Base-by-base conservation (phyloP, 64 coral and sea anemone genomes). In the Stichodactyla mertensii region DNA sequence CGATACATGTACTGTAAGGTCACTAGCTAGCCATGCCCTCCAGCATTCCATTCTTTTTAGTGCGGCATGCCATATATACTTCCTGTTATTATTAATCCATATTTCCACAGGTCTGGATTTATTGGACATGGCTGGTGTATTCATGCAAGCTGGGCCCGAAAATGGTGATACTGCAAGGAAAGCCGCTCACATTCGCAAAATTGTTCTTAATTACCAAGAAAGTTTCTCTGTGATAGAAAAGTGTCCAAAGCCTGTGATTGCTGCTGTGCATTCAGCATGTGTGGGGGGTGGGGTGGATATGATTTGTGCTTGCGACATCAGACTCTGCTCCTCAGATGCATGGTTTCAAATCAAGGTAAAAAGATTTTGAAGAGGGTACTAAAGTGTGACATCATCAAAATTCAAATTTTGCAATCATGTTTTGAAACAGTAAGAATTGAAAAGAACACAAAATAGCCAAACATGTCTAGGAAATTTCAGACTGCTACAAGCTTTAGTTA, bases 291-390 rank as follows among this genome's bases (percentile, higher is more conserved):
- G 97, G 52, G 88, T 99, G 0, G 97, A 99, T 51, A 91, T 99
- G 97, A 54, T 99, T 15, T 91, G 90, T 89, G 87, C 93, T 23
- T 99, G 97, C 85, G 97, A 99, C 71, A 89, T 99, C 8, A 87
- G 97, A 20, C 24, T 94, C 45, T 99, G 97, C 53, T 92, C 90
- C 4, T 57, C 97, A 57, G 97, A 99, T 93, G 97, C 93, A 54
- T 99, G 97, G 97, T 99, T 99, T 88, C 93, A 99, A 88, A 80
- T 99, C 9, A 99, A 92, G 93, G 97, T 98, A 45, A 55, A 28
- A 10, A 31, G 4, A 2, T 10, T 70, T 8, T n/a, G 8, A 70
- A 70, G 20, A 45, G 36, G 3, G 36, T 45, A 2, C 36, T 45
- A 2, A 45, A 45, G 36, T 45, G 36, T 4, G 36, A 45, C 36